Evolutionary conservation across 1,140 invertebrate genomes (phyloP), one percentile per base, ranked within the genome.

Genomic region (Drosophila serrata): DNA sequence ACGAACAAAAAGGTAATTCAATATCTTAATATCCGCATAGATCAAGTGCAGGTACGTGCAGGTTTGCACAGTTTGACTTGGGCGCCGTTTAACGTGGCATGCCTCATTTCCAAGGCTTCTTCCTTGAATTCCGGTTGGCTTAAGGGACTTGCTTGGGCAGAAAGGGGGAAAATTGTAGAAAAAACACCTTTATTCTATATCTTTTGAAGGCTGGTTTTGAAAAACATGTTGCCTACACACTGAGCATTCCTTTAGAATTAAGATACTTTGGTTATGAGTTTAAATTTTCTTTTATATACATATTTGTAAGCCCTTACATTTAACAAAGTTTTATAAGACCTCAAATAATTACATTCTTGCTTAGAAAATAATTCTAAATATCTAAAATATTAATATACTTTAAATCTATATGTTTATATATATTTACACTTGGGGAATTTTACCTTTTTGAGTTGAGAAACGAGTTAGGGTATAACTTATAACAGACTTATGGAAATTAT

Each of bases 21-120:
- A 88, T 88, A 88, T 88, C 84, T 88, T 90, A 88, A 88, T 88
- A 88, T 88, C 84, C 84, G 85, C 84, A 88, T 88, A 88, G 84
- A 88, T 88, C 84, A 88, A 88, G 84, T 88, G 84, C 84, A 88
- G 85, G 84, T 88, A 88, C 84, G 84, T 88, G 84, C 85, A 88
- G 84, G 84, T 88, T 88, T 80, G 84, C 80, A 65, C 84, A 88
- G 84, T 77, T 88, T 88, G 84, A 88, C 84, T 88, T 37, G 80
- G 84, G 85, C 84, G 84, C 82, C 84, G 84, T 82, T 86, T 86
- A 88, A 65, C 79, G 62, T 87, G 59, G 59, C 49, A 61, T 65
- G 70, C 45, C 48, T 59, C 80, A 78, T 80, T 88, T 45, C 61
- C 74, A 61, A 60, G 84, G 84, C 85, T 88, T 88, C 84, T 42